Conservation (phyloP, 1,140 invertebrate genomes). For the Neocloeon triangulifer region DNA sequence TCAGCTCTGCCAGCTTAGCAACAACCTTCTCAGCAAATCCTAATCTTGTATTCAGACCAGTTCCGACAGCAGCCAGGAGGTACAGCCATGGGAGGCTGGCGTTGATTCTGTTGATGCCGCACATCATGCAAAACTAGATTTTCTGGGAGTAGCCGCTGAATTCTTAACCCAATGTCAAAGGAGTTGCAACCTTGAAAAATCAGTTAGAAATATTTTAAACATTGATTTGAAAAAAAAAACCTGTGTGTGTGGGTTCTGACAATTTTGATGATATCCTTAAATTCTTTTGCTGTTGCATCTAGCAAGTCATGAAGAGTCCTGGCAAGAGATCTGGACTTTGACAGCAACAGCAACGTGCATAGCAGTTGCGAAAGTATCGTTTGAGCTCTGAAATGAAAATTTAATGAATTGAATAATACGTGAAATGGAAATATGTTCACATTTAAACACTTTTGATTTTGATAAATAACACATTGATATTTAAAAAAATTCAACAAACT, state of each 20-base stretch:
- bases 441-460: slow-evolving; percentile 7
- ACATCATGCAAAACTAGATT: slow-evolving; percentile 56
- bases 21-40: slow-evolving; percentile 82
- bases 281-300: slow-evolving; percentile 57
- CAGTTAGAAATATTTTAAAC: background rate
- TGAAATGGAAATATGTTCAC: too few species aligned
- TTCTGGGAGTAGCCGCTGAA: slow-evolving; percentile 88
- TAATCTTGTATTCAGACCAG: slow-evolving; percentile 71
- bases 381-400: slow-evolving; percentile 85
- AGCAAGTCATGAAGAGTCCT: slow-evolving; percentile 50
- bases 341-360: slow-evolving; percentile 95
- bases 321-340: slow-evolving; percentile 52
- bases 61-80: slow-evolving; percentile 86
- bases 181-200: slow-evolving; percentile 71
- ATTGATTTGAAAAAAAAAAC: slow-evolving; percentile 14
- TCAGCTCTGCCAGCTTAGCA: slow-evolving; percentile 51
- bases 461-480: too few species aligned
- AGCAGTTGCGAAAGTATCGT: slow-evolving; percentile 97
- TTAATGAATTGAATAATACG: too few species aligned
- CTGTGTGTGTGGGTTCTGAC: slow-evolving; percentile 54
- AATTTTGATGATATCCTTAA: slow-evolving; percentile 86
- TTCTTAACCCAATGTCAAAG: slow-evolving; percentile 92
- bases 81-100: slow-evolving; percentile 66
- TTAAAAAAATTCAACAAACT: too few species aligned
- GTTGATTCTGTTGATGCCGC: slow-evolving; percentile 71